These are phyloP conservation scores for Lepidurus apus DNA, from an alignment of 1,140 invertebrate genomes.

Conservation along the genomic window DNA sequence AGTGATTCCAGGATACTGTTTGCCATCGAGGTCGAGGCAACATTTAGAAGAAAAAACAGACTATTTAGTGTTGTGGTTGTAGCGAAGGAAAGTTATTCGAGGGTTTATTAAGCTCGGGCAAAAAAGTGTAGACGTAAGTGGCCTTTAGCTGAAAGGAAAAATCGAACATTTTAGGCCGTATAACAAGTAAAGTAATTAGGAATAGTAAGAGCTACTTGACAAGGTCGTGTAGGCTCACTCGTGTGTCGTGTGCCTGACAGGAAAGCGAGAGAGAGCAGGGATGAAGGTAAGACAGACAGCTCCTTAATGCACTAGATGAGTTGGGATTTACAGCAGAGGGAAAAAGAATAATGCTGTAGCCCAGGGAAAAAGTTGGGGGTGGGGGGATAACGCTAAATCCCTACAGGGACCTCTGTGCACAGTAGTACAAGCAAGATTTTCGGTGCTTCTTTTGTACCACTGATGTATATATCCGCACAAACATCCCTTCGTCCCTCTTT, in stretches of 20 bases:
- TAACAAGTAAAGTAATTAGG: background rate
- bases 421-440: slow-evolving; percentile 2
- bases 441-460: background rate
- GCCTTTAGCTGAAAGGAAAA: no score
- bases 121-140: no score
- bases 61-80: no score
- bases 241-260: background rate
- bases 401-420: slow-evolving; percentile 10
- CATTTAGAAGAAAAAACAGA: no score
- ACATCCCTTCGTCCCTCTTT: background rate
- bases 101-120: no score
- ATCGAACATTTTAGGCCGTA: no score
- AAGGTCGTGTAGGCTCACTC: background rate
- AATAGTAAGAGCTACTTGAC: background rate
- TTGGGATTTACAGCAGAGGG: slow-evolving; percentile 3
- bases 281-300: background rate
- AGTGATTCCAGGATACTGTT: no score
- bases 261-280: background rate
- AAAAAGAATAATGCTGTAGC: background rate
- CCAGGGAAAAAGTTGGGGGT: background rate
- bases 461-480: background rate
- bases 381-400: slow-evolving; percentile 1
- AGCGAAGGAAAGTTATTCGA: no score
- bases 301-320: slow-evolving; percentile 18
- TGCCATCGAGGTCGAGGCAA: no score